A percentile compares a stretch with the other conserved stretches of the same genome.
phyloP scores from a whole-genome alignment of 1,140 invertebrate species.

The Homalodisca vitripennis region DNA sequence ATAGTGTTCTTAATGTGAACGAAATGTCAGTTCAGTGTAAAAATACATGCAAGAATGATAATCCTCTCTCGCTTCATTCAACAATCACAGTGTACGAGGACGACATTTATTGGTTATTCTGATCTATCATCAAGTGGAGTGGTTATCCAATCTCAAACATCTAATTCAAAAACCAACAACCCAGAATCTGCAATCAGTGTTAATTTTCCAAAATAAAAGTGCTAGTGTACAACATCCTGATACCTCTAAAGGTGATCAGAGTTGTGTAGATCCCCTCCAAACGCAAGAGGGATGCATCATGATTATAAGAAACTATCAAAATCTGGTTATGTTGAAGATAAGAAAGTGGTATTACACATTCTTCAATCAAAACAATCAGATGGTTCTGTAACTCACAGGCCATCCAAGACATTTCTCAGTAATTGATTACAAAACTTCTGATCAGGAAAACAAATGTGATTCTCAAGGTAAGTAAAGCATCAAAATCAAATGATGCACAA shows the following conservation, averaged over 20 bases:
- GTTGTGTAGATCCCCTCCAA: slow-evolving; percentile 32
- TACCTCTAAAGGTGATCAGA: slow-evolving; percentile 17
- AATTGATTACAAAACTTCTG: no score
- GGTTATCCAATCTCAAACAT: slow-evolving; percentile 21
- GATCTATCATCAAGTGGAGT: slow-evolving; percentile 38
- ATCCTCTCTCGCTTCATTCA: slow-evolving; percentile 14
- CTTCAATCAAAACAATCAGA: neutral
- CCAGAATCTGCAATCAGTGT: slow-evolving; percentile 15
- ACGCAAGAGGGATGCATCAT: slow-evolving; percentile 38
- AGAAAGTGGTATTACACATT: slow-evolving; percentile 35
- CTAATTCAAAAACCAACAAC: slow-evolving; percentile 10
- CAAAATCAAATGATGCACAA: no score
- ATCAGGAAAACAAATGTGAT: no score
- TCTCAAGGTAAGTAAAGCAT: no score
- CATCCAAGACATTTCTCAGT: neutral
- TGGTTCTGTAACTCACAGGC: neutral
- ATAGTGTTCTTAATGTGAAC: neutral
- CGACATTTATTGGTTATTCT: slow-evolving; percentile 37
- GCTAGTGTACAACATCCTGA: neutral
- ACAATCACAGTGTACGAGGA: slow-evolving; percentile 35
- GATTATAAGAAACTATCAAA: slow-evolving; percentile 39
- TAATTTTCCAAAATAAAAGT: slow-evolving; percentile 19
- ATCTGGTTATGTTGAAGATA: slow-evolving; percentile 39
- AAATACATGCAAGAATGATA: neutral
- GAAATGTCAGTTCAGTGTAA: neutral